A percentile compares a stretch with the other conserved stretches of the same genome.
Conservation (phyloP, 2,797 vertebrate species). For the Hippocampus kuda region DNA sequence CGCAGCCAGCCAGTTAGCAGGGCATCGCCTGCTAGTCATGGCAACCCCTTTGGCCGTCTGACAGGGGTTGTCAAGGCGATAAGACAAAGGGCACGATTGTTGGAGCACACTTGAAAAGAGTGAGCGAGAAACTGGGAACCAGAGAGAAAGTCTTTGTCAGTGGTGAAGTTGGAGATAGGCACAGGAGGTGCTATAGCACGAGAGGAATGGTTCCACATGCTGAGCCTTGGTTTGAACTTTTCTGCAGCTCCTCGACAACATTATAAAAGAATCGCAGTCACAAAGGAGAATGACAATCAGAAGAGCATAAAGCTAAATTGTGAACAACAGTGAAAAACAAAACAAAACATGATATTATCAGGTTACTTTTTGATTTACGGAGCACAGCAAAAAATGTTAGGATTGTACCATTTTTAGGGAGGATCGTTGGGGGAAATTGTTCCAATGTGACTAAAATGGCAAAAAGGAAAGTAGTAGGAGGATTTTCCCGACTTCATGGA, state of each 20-base stretch:
- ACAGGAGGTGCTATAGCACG: slow-evolving; percentile 61
- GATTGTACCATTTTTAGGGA: too few species aligned
- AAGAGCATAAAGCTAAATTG: not conserved
- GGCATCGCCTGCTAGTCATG: slow-evolving; percentile 66
- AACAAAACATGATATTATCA: not conserved
- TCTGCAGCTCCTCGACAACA: not conserved
- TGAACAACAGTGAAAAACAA: not conserved
- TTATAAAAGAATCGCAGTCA: not conserved
- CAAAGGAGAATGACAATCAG: not conserved
- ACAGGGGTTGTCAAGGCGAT: slow-evolving; percentile 64
- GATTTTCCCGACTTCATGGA: too few species aligned
- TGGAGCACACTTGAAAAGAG: slow-evolving; percentile 64
- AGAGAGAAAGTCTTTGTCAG: slow-evolving; percentile 58
- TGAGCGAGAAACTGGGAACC: slow-evolving; percentile 48
- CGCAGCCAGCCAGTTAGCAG: slow-evolving; percentile 59
- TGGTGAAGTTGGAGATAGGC: slow-evolving; percentile 59
- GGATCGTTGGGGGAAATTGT: too few species aligned
- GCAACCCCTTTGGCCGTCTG: slow-evolving; percentile 67
- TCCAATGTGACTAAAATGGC: too few species aligned
- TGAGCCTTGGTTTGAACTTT: not conserved
- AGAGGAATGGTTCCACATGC: slow-evolving; percentile 20
- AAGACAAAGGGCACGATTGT: slow-evolving; percentile 74
- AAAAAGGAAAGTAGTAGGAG: too few species aligned
- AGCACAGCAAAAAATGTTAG: too few species aligned
- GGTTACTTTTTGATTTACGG: too few species aligned